A percentile compares a stretch with the other conserved stretches of the same genome.
Conservation (phyloP, 2,888 invertebrate species). For the Lampropteryx suffumata region DNA sequence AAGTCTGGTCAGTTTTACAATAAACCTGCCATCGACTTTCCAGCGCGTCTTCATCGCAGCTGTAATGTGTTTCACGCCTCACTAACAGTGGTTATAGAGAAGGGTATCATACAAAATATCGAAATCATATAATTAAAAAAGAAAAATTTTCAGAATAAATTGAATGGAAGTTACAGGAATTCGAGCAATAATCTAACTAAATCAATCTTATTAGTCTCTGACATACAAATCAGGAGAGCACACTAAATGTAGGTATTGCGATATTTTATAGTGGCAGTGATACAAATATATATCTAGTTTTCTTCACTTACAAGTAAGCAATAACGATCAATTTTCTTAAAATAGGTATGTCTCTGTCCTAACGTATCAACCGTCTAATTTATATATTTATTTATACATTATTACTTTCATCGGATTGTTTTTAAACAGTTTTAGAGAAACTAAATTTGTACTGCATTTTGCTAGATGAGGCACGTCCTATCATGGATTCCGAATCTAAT, state of each 20-base stretch:
- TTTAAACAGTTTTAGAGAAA: conserved; percentile 23
- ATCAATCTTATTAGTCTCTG: conserved; percentile 42
- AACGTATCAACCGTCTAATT: conserved; percentile 12
- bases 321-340: conserved; percentile 52
- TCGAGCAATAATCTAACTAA: conserved; percentile 1
- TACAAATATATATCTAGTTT: conserved; percentile 69
- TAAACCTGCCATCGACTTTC: conserved; percentile 11
- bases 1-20: conserved; percentile 18
- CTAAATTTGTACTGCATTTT: conserved; percentile 65
- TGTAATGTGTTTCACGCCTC: conserved; percentile 78
- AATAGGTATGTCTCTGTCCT: conserved; percentile 60
- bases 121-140: conserved; percentile 16
- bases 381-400: conserved; percentile 16
- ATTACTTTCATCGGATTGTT: conserved; percentile 23
- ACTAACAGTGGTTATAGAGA: conserved; percentile 42
- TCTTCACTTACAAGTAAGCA: conserved; percentile 50
- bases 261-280: conserved; percentile 70
- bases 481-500: conserved; percentile 34
- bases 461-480: conserved; percentile 54
- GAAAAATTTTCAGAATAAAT: conserved; percentile 3
- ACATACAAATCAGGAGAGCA: conserved; percentile 34
- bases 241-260: conserved; percentile 36
- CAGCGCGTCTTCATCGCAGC: conserved; percentile 48
- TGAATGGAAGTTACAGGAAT: background rate
- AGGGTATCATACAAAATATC: conserved; percentile 30